These are phyloP conservation scores for Hippocampus guttulatus DNA, from an alignment of 2,113 vertebrate genomes.

Conservation along the genomic window DNA sequence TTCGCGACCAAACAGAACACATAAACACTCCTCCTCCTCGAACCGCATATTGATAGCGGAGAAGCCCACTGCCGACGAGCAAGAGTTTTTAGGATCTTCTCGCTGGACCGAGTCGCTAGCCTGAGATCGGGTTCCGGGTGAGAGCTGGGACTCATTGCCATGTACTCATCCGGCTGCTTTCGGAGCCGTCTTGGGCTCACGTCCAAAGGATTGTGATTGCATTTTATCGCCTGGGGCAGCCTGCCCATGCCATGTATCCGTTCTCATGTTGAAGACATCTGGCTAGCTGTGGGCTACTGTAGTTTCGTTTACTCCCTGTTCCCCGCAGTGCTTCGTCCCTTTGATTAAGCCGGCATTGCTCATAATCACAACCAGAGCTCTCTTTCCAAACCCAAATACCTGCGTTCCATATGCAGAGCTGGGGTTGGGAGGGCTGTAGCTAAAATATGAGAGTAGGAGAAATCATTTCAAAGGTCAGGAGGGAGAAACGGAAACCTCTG, in stretches of 20 bases:
- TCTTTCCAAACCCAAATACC: neutral
- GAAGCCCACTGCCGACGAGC: conserved; percentile 5
- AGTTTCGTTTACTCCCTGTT: conserved; percentile 20
- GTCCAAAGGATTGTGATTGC: conserved; percentile 51
- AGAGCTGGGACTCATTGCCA: conserved; percentile 9
- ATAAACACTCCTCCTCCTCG: conserved; percentile 11
- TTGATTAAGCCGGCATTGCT: conserved; percentile 53
- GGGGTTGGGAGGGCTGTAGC: no score
- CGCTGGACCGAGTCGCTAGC: conserved; percentile 24
- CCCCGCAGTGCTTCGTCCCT: conserved; percentile 40
- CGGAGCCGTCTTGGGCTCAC: conserved; percentile 39
- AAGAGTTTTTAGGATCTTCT: conserved; percentile 10
- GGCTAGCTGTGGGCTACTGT: conserved; percentile 52
- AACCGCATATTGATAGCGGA: conserved; percentile 8
- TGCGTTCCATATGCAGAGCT: conserved; percentile 6
- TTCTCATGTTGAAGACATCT: conserved; percentile 50
- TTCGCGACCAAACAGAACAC: conserved; percentile 44
- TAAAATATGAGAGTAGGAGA: neutral
- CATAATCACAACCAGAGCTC: conserved; percentile 27
- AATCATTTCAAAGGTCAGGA: neutral
- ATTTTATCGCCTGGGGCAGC: conserved; percentile 43
- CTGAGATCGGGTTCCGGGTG: conserved; percentile 29
- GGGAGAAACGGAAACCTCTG: neutral
- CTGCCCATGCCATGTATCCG: conserved; percentile 36
- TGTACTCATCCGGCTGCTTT: conserved; percentile 25